Conservation (phyloP, 2,888 invertebrate species). For the Gerris lacustris region DNA sequence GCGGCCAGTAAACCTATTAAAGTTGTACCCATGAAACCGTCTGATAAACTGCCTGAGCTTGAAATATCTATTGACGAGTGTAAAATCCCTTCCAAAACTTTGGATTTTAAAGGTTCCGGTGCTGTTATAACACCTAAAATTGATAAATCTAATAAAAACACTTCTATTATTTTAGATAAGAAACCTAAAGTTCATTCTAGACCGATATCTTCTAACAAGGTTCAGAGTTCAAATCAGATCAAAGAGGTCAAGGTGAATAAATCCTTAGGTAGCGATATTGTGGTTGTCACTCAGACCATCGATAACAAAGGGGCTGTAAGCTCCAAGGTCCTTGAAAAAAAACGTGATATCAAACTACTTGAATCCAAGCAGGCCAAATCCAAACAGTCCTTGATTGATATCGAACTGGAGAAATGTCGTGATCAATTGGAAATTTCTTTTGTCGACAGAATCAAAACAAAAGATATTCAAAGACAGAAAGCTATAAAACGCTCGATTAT, state of each 20-base stretch:
- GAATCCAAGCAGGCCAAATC: background rate
- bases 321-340: background rate
- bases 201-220: background rate
- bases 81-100: background rate
- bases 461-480: no score
- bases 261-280: background rate
- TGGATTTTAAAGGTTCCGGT: background rate
- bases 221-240: background rate
- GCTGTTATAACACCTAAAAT: background rate
- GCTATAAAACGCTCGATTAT: no score
- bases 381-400: background rate
- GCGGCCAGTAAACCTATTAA: constrained; percentile 4
- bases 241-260: background rate
- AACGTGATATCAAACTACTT: background rate
- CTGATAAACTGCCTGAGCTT: background rate
- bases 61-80: background rate
- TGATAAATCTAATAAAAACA: background rate
- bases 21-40: constrained; percentile 5
- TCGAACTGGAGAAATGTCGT: background rate
- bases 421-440: no score
- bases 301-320: background rate
- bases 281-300: background rate
- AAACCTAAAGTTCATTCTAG: background rate
- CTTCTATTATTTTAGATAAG: background rate
- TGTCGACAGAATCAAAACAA: background rate